phyloP scores from a whole-genome alignment of 2,113 vertebrate genomes.

The Sylvilagus bachmani region DNA sequence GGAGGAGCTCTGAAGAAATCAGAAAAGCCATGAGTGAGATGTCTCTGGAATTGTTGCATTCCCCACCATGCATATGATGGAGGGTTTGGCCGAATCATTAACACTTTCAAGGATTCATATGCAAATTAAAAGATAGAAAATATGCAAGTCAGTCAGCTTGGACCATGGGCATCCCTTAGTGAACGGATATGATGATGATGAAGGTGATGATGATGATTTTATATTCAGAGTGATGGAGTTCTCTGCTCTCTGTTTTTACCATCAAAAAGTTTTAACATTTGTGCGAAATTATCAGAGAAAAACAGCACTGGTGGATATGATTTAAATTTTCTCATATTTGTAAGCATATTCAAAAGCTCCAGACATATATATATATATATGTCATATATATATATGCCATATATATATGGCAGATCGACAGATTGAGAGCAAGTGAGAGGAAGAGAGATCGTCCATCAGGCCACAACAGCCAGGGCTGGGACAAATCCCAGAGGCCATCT shows the following conservation, averaged over 20 bases:
- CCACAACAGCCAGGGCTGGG: too few species aligned
- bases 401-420: too few species aligned
- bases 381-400: too few species aligned
- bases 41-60: background rate
- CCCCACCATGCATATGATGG: background rate
- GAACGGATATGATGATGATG: background rate
- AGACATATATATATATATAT: too few species aligned
- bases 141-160: background rate
- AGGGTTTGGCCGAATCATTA: background rate
- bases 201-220: background rate
- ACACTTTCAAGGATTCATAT: background rate
- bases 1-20: background rate
- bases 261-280: background rate
- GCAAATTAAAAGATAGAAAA: background rate
- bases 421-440: too few species aligned
- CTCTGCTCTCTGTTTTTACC: background rate
- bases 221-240: background rate
- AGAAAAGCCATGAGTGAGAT: background rate
- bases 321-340: too few species aligned
- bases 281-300: background rate
- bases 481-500: too few species aligned
- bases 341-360: too few species aligned
- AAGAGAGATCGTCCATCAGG: too few species aligned
- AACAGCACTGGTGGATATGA: background rate
- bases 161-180: background rate